These are phyloP conservation scores for Lapara coniferarum DNA, from an alignment of 2,888 invertebrate species.

Conservation along the genomic window DNA sequence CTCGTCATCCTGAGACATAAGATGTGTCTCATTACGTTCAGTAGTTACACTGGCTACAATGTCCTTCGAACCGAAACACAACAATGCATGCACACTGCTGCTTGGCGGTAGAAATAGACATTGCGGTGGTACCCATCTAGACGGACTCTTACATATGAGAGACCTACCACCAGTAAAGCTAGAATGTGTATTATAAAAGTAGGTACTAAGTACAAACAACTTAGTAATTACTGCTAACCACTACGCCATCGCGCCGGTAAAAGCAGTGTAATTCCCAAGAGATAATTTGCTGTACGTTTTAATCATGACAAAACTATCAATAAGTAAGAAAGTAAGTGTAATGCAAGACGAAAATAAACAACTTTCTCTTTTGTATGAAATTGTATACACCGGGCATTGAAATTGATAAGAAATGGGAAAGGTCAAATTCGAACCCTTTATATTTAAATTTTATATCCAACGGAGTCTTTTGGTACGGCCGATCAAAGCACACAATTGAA, in stretches of 20 bases:
- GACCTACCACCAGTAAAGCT: too few relatives aligned
- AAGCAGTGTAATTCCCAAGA: slow-evolving; percentile 17
- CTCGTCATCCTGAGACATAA: too few relatives aligned
- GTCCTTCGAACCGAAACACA: too few relatives aligned
- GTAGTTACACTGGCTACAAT: too few relatives aligned
- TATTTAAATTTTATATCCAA: background rate
- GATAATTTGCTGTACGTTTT: background rate
- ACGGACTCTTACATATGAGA: too few relatives aligned
- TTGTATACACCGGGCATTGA: background rate
- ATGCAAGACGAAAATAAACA: slow-evolving; percentile 5
- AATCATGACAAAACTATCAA: background rate
- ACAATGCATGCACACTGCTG: too few relatives aligned
- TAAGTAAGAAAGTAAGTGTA: slow-evolving; percentile 6
- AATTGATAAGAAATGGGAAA: slow-evolving; percentile 5
- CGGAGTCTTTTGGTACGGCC: background rate
- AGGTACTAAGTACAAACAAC: too few relatives aligned
- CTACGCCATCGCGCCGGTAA: slow-evolving; percentile 3
- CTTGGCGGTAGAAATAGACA: too few relatives aligned
- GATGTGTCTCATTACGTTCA: too few relatives aligned
- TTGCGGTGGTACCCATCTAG: too few relatives aligned
- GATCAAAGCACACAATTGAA: slow-evolving; percentile 10
- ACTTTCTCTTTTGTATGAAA: slow-evolving; percentile 11
- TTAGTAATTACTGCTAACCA: too few relatives aligned
- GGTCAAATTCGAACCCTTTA: background rate
- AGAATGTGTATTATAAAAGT: background rate